Base-by-base conservation (phyloP, 2,888 invertebrate species). In the Perizoma affinitatum region DNA sequence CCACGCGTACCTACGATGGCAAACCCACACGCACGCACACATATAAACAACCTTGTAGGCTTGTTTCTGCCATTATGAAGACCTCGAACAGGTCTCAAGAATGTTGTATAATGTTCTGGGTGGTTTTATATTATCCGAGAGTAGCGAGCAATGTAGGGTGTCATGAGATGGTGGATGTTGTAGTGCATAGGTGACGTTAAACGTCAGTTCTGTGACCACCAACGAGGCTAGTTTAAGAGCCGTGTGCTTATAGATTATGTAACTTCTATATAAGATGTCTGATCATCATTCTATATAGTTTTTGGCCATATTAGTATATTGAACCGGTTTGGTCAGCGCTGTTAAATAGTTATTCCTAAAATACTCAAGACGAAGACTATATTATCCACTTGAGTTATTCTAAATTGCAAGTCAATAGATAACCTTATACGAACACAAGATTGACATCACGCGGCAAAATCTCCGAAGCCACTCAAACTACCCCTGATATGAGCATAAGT, bases 201-300 rank as follows among this genome's bases (percentile, higher is more conserved):
- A 76, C 61, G 75, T 72, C 61, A 68, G 63, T 69, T 70, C 67
- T 75, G 71, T 70, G 72, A 70, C 74, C 70, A 73, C 71, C 73
- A 71, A 75, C 71, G 74, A 70, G 86, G 86, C 87, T 87, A 88
- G 87, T 86, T 83, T 87, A 82, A 83, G 82, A 86, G 83, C 83
- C 80, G 82, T 84, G 79, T 78, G 81, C 78, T 74, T 80, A 80
- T 76, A 84, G 83, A 45, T 38, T n/a, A n/a, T 11, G 41, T 33
- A 38, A 44, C 3, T 22, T 22, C 22, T 22, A 22, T 22, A 22
- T 22, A 22, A 22, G 3, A 22, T 3, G 22, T 22, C 22, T 38
- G 8, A 8, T 6, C 38, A 38, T 38, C 38, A 38, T 38, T 38
- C 3, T 38, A 38, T 38, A 38, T 7, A 38, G 38, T 38, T 38